phyloP scores from a whole-genome alignment of 1,140 invertebrate genomes.

The Apis laboriosa region DNA sequence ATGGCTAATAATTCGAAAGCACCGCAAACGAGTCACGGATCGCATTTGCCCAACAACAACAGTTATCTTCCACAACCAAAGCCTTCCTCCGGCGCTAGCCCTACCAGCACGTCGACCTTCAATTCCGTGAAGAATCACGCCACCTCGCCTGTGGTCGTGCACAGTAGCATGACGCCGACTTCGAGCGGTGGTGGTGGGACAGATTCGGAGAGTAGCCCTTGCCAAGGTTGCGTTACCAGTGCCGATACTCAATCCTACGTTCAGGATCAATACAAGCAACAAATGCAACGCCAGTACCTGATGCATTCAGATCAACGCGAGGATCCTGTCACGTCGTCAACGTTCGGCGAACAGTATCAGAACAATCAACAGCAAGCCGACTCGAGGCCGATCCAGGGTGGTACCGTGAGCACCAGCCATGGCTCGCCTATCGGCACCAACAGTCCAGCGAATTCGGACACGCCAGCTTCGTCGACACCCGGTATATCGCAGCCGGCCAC shows the following conservation, averaged over 20 bases:
- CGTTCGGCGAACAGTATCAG: constrained; percentile 83
- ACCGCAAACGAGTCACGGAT: constrained; percentile 66
- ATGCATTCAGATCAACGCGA: constrained; percentile 82
- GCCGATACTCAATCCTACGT: constrained; percentile 71
- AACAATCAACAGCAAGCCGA: constrained; percentile 75
- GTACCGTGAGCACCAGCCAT: constrained; percentile 88
- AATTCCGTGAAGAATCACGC: constrained; percentile 76
- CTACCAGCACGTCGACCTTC: constrained; percentile 69
- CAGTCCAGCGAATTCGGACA: constrained; percentile 77
- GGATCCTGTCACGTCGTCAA: constrained; percentile 87
- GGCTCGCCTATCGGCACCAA: constrained; percentile 84
- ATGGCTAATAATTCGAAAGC: constrained; percentile 73
- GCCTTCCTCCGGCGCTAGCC: constrained; percentile 76
- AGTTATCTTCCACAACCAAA: constrained; percentile 77
- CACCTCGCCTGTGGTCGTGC: constrained; percentile 76
- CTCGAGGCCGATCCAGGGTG: constrained; percentile 87
- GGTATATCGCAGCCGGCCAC: constrained; percentile 76
- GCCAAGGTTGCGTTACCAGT: constrained; percentile 72
- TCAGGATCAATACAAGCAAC: constrained; percentile 74
- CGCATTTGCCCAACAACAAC: constrained; percentile 54
- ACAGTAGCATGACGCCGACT: constrained; percentile 78
- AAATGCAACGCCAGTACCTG: constrained; percentile 73
- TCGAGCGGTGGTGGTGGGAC: constrained; percentile 68
- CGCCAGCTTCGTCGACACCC: constrained; percentile 70
- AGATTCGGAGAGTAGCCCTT: constrained; percentile 72